Evolutionary conservation across 92 coral and sea anemone species (phyloP).

Genomic region (Parazoanthus darwini): DNA sequence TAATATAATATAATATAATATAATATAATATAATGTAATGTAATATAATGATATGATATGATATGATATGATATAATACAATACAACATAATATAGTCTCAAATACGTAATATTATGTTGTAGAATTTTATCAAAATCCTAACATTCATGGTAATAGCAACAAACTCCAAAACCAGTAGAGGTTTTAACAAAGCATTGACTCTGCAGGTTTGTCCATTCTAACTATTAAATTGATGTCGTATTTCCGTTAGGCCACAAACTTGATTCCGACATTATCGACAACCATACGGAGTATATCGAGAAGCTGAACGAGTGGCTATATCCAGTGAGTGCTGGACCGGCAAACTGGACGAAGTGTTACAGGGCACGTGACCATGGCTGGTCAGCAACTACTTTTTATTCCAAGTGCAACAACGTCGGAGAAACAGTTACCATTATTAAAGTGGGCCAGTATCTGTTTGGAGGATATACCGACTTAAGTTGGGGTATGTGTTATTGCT

Average conservation of each 20-base stretch:
- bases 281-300: constrained; percentile 58
- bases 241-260: constrained; percentile 43
- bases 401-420: constrained; percentile 8
- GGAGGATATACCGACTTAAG: constrained; percentile 24
- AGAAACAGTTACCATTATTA: constrained; percentile 3
- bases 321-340: constrained; percentile 49
- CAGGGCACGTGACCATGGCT: constrained; percentile 17
- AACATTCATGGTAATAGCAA: too few relatives aligned
- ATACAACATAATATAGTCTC: too few relatives aligned
- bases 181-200: too few relatives aligned
- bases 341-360: constrained; percentile 10
- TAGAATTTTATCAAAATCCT: too few relatives aligned
- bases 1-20: too few relatives aligned
- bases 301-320: constrained; percentile 70
- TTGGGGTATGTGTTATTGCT: neutral
- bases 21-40: too few relatives aligned
- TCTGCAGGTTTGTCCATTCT: too few relatives aligned
- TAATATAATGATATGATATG: too few relatives aligned
- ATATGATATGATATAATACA: too few relatives aligned
- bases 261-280: constrained; percentile 56
- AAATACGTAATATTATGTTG: too few relatives aligned
- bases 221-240: too few relatives aligned
- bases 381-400: constrained; percentile 24
- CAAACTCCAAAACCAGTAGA: too few relatives aligned
- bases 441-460: constrained; percentile 16